Percentiles rank a stretch among this genome's conserved stretches.
phyloP scores from a whole-genome alignment of 37 sponge, comb jelly and placozoan genomes.

The Hormiphora californensis region DNA sequence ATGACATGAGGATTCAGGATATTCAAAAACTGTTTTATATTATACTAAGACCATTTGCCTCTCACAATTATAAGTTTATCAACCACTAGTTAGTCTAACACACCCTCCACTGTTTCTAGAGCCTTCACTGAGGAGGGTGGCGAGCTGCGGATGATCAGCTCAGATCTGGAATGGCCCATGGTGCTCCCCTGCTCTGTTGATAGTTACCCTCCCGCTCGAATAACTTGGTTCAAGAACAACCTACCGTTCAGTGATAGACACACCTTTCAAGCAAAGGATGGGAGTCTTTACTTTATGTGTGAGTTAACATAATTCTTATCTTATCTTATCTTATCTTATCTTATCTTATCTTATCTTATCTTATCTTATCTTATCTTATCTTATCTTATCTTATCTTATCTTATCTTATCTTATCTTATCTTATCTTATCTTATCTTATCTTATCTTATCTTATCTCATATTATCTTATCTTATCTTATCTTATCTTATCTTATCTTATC shows the following conservation, averaged over 20 bases:
- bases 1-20: too few relatives aligned
- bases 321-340: too few relatives aligned
- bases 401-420: neutral
- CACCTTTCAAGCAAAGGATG: slow-evolving; percentile 6
- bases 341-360: too few relatives aligned
- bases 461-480: neutral
- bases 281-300: slow-evolving; percentile 15
- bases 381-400: neutral
- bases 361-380: neutral
- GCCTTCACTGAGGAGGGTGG: neutral
- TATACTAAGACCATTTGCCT: too few relatives aligned
- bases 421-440: neutral
- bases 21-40: too few relatives aligned
- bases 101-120: too few relatives aligned
- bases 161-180: neutral
- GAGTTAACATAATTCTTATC: too few relatives aligned
- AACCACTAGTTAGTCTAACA: too few relatives aligned
- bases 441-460: neutral
- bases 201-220: slow-evolving; percentile 3
- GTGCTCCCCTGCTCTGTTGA: slow-evolving; percentile 15
- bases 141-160: neutral
- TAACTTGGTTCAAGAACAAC: slow-evolving; percentile 37
- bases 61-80: too few relatives aligned
- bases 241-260: neutral
- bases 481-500: neutral